Conservation (phyloP, 2,888 invertebrate genomes). For the Heteropelma amictum region DNA sequence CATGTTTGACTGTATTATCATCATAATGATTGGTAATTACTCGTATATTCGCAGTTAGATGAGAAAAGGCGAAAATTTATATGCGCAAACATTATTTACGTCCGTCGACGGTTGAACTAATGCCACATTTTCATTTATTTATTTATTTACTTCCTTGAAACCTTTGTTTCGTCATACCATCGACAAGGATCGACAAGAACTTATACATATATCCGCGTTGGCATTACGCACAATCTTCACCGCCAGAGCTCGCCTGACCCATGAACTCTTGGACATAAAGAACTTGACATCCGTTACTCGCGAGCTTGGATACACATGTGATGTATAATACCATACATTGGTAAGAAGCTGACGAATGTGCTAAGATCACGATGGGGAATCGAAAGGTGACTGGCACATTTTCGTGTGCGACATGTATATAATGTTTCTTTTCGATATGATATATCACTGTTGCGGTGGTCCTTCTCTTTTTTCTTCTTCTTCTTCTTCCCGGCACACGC, state of each 20-base stretch:
- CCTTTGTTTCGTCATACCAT: conserved; percentile 1
- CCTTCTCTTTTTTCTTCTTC: no score
- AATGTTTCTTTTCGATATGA: conserved; percentile 1
- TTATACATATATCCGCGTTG: neutral
- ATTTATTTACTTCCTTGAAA: neutral
- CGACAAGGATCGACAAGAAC: neutral
- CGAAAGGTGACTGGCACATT: conserved; percentile 60
- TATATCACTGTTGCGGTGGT: conserved; percentile 52
- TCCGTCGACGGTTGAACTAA: no score
- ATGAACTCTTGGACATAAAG: conserved; percentile 43
- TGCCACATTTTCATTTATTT: neutral
- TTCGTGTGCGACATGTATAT: neutral
- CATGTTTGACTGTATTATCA: no score
- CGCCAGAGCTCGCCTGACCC: conserved; percentile 38
- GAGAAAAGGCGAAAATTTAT: no score
- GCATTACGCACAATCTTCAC: neutral
- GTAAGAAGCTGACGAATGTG: conserved; percentile 60
- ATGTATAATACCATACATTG: neutral
- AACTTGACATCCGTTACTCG: conserved; percentile 50
- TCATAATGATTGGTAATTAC: no score
- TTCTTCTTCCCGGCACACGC: no score
- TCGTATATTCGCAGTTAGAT: no score
- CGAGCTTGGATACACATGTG: conserved; percentile 3
- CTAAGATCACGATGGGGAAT: conserved; percentile 57
- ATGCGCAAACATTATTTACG: no score